Base-by-base conservation (phyloP, 2,113 vertebrate species). In the Bujurquina vittata region DNA sequence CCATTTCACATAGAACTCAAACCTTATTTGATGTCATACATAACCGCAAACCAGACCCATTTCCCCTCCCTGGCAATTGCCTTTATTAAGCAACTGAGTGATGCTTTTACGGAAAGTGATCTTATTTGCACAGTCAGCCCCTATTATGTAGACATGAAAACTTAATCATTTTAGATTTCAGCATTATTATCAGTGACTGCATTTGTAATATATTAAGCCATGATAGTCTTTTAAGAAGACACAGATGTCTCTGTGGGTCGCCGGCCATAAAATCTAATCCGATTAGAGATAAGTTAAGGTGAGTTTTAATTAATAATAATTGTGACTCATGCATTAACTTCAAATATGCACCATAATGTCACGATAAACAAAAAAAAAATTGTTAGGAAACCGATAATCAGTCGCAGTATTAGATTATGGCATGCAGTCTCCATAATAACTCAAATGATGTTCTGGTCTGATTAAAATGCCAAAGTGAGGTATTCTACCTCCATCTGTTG, bases 1-100 rank as follows among this genome's bases (percentile, higher is more conserved):
- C 84, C 85, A 78, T 92, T 95, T 94, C 93, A 94, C 87, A 93
- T 90, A 83, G 81, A 91, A 91, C 81, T 83, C 82, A 90, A 91
- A 92, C 90, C 92, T 94, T 85, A 93, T 93, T 93, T 92, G 81
- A 93, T 92, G 88, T 92, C 82, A 80, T 74, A 86, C 75, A 76
- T 84, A 90, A 90, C 81, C 84, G 59, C 82, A 83, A 85, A 93
- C 49, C 75, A 82, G 75, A 78, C 61, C 54, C 81, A 61, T 81
- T 90, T 65, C 76, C 79, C 73, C 56, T 89, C 58, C 59, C 22
- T 62, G 73, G 72, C 46, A 89, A 79, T n/a, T 22, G 67, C 46
- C 83, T 80, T 75, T 84, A 77, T 84, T 75, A 80, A 79, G 33
- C 69, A 55, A 76, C 57, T 18, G 61, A 67, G 22, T 46, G 73